Conservation (phyloP, 2,888 invertebrate genomes). For the Noctua pronuba region DNA sequence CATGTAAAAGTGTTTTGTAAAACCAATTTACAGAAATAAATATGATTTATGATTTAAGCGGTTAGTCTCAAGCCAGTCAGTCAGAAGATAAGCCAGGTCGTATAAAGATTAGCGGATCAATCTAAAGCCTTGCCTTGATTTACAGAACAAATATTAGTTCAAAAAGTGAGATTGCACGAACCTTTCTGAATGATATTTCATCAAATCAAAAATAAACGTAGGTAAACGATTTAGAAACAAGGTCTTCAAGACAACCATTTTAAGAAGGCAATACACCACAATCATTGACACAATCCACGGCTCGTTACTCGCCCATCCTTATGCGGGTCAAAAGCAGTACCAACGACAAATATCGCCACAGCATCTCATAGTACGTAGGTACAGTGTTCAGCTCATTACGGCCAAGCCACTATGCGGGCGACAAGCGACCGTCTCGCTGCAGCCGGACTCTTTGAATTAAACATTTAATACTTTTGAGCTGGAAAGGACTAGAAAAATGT, state of each 20-base stretch:
- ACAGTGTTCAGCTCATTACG: constrained; percentile 42
- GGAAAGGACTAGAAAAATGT: constrained; percentile 45
- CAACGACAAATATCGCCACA: constrained; percentile 23
- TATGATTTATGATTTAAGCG: too few species aligned
- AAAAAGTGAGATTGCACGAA: background rate
- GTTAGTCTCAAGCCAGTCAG: background rate
- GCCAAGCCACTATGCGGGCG: constrained; percentile 53
- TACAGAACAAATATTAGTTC: background rate
- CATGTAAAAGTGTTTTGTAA: too few species aligned
- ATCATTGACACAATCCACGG: constrained; percentile 28
- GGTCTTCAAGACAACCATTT: background rate
- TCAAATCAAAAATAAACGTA: background rate
- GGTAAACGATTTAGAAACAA: background rate
- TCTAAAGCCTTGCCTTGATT: background rate
- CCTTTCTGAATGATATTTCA: background rate
- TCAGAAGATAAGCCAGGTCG: background rate
- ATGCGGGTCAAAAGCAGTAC: constrained; percentile 31
- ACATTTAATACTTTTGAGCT: constrained; percentile 64
- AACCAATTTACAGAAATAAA: too few species aligned
- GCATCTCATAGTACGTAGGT: constrained; percentile 19
- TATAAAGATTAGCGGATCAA: background rate
- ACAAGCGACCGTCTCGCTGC: constrained; percentile 24
- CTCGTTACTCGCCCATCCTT: constrained; percentile 37
- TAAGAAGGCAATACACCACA: constrained; percentile 9
- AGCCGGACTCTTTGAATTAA: constrained; percentile 58